Base-by-base conservation (phyloP, 2,888 invertebrate genomes). In the Metellina segmentata region DNA sequence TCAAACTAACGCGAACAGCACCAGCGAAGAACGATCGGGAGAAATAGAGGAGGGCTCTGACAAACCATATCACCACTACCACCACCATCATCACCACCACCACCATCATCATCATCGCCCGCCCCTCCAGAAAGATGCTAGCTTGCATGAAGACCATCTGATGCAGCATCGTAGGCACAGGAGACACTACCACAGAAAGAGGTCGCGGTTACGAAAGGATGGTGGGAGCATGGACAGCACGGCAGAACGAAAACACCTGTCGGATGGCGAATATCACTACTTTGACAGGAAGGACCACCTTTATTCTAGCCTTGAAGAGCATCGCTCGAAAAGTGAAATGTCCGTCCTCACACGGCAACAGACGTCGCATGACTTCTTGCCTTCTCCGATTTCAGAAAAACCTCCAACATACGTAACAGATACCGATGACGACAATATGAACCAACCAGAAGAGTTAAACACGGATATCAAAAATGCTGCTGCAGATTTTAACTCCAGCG, bases 241-340 rank as follows among this genome's bases (percentile, higher is more conserved):
- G 0, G 49, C 20, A 8, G 85, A 92, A 8, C 4, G 53, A 6
- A 78, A 52, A 48, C 75, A 61, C 49, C 78, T 86, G 20, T 91
- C 91, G 0, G 91, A 91, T 72, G 83, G 82, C 0, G 91, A 91
- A 49, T 91, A 70, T 53, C 77, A 82, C 9, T 11, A 71, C 7
- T 34, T 34, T 34, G 52, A 74, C 16, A 71, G 52, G 71, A 34
- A 13, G 49, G 69, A 70, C 19, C 69, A 19, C 52, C 70, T 7
- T 61, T 74, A 81, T 81, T 83, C 87, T 6, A 78, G 82, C 11
- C 7, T 51, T 4, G 82, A 83, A 48, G 20, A 78, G 52, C 81
- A 75, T 16, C 77, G 91, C 11, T 91, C 91, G 4, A 91, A 87
- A 74, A 91, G 91, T 20, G 91, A 91, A 74, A 91, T 91, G 91